Evolutionary conservation across 2,113 vertebrate species (phyloP).

Genomic region (Meriones unguiculatus): DNA sequence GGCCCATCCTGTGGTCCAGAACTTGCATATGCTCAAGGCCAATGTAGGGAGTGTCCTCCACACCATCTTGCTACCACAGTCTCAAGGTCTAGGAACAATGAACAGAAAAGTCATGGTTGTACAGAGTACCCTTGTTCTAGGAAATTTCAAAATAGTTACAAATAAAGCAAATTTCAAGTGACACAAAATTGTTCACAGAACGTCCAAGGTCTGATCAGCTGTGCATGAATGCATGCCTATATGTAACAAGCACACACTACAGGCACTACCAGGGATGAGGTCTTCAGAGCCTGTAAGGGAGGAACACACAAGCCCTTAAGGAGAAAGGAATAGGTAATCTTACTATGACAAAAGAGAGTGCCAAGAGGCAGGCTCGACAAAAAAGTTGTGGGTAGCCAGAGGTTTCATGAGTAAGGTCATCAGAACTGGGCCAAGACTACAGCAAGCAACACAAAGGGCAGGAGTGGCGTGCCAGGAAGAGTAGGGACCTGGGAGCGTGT

Average conservation of each 20-base stretch:
- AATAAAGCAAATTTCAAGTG: conserved; percentile 33
- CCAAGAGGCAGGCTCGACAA: not conserved
- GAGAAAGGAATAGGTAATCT: not conserved
- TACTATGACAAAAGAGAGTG: not conserved
- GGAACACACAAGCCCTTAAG: not conserved
- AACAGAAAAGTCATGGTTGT: not conserved
- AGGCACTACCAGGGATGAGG: not conserved
- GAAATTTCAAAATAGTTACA: conserved; percentile 7
- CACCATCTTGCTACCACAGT: not conserved
- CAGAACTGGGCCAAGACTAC: not conserved
- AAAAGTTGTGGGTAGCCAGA: not conserved
- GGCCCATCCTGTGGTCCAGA: not conserved
- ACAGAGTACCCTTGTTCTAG: not conserved
- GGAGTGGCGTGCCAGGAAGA: not conserved
- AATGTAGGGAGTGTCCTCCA: not conserved
- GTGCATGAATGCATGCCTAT: not conserved
- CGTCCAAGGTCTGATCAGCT: not conserved
- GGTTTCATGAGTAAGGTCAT: not conserved
- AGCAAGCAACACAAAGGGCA: not conserved
- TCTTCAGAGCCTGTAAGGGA: not conserved
- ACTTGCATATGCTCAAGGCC: accelerated
- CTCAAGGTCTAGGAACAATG: not conserved
- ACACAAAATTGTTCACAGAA: conserved; percentile 15
- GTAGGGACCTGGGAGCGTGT: not conserved
- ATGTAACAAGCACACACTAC: not conserved